Base-by-base conservation (phyloP, 1,140 invertebrate genomes). In the Chironomus tepperi region DNA sequence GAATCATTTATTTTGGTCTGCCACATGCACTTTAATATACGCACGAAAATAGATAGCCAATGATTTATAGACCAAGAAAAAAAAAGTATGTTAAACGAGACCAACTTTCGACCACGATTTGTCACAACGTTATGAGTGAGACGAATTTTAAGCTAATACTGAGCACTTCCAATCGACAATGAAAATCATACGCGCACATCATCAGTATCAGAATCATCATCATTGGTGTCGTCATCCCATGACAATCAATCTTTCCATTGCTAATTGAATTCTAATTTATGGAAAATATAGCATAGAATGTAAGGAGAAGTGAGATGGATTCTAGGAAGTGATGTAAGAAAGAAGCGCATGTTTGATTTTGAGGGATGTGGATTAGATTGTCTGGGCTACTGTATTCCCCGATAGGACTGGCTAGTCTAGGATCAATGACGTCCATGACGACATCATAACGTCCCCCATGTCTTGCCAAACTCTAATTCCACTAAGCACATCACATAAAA, bases 251-350 rank as follows among this genome's bases (percentile, higher is more conserved):
- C 47, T 57, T 57, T 15, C 47, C 47, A 57, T 57, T 12, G 47
- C 47, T 57, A 57, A 57, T 57, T 57, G 47, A 12, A 57, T n/a
- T 57, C 47, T 57, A 57, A 57, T 57, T 57, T 57, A 57, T 57
- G 47, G 47, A 15, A 57, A 57, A n/a, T 5, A 15, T 15, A 57
- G 24, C 24, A 34, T 34, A 34, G 24, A 34, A 34, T 34, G 24
- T 34, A 2, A 34, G 24, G 5, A 34, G 5, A 34, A 34, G 24
- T 34, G 24, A 34, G 24, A 34, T 34, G 5, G 24, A 34, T 34
- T 34, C 24, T 2, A 34, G 24, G 24, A 34, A 34, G 24, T 2
- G 5, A 34, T 34, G 24, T 34, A 5, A 34, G 24, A 5, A 34
- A 34, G 24, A 34, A 34, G 24, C 24, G 24, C 24, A n/a, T n/a